phyloP scores from a whole-genome alignment of 37 sponge, comb jelly and placozoan species.

The Trichoplax adhaerens region DNA sequence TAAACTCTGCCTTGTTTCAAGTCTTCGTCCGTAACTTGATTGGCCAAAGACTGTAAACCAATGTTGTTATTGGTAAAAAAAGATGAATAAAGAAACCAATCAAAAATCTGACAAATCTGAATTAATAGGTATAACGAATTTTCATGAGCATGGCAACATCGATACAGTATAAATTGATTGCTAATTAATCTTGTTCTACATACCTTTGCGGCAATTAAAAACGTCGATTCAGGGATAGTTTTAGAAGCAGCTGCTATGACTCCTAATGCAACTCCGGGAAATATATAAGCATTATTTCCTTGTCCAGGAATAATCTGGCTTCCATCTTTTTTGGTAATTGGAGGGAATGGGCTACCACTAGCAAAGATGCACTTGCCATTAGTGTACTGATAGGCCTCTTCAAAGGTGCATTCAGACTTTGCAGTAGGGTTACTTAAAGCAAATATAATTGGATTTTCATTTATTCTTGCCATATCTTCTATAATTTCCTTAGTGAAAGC shows the following conservation, averaged over 20 bases:
- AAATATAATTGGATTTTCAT: conserved; percentile 15
- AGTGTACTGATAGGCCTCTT: conserved; percentile 22
- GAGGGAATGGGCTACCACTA: conserved; percentile 16
- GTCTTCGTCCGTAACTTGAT: conserved; percentile 15
- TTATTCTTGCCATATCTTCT: conserved; percentile 15
- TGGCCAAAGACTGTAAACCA: conserved; percentile 5
- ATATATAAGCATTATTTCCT: conserved; percentile 24
- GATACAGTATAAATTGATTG: not conserved
- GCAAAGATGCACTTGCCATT: conserved; percentile 18
- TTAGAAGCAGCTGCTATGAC: conserved; percentile 10
- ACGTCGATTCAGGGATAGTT: conserved; percentile 10
- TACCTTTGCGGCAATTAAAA: conserved; percentile 16
- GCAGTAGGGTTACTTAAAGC: conserved; percentile 24
- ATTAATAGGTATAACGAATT: no score
- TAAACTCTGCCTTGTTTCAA: conserved; percentile 18
- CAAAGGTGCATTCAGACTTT: conserved; percentile 16
- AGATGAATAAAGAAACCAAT: not conserved
- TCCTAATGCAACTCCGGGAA: conserved; percentile 21
- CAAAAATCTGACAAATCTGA: not conserved
- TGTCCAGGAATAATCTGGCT: conserved; percentile 13
- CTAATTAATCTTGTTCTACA: not conserved
- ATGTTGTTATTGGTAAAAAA: not conserved
- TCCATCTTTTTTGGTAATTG: conserved; percentile 12
- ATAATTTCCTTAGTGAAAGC: conserved; percentile 22
- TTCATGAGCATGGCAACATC: no score